These are phyloP conservation scores for Bombus soroeensis DNA, from an alignment of 1,140 invertebrate genomes.

Conservation along the genomic window DNA sequence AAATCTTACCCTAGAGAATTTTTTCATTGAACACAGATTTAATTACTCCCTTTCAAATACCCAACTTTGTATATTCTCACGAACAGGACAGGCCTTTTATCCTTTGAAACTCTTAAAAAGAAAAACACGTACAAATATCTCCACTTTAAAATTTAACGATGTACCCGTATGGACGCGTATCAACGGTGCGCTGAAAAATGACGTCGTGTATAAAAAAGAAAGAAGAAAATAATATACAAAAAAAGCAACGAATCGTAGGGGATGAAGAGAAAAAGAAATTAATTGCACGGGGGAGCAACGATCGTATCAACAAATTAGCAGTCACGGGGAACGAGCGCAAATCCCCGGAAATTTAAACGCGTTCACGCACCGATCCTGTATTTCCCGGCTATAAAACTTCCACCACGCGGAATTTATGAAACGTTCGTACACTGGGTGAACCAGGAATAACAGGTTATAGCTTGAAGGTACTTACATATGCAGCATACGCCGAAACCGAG, in stretches of 20 bases:
- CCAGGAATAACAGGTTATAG: slow-evolving; percentile 3
- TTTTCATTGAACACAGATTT: too few relatives aligned
- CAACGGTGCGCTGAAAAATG: too few relatives aligned
- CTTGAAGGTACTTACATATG: slow-evolving; percentile 87
- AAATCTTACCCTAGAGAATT: too few relatives aligned
- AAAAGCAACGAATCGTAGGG: neutral
- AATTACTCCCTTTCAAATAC: too few relatives aligned
- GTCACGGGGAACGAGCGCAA: neutral
- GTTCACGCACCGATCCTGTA: neutral
- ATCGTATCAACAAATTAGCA: neutral
- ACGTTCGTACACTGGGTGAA: neutral
- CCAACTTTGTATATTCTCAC: too few relatives aligned
- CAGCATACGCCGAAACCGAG: slow-evolving; percentile 95
- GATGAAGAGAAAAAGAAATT: neutral
- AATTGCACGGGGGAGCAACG: neutral
- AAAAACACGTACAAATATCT: too few relatives aligned
- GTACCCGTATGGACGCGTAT: too few relatives aligned
- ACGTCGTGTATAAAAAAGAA: too few relatives aligned
- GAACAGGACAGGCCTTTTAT: too few relatives aligned
- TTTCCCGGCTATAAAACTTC: neutral
- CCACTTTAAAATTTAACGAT: too few relatives aligned
- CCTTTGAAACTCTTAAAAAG: too few relatives aligned
- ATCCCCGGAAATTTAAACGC: neutral
- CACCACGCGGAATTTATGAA: neutral
- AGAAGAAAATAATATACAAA: neutral